These are phyloP conservation scores for Solea senegalensis DNA, from an alignment of 2,113 vertebrate species.

Conservation along the genomic window DNA sequence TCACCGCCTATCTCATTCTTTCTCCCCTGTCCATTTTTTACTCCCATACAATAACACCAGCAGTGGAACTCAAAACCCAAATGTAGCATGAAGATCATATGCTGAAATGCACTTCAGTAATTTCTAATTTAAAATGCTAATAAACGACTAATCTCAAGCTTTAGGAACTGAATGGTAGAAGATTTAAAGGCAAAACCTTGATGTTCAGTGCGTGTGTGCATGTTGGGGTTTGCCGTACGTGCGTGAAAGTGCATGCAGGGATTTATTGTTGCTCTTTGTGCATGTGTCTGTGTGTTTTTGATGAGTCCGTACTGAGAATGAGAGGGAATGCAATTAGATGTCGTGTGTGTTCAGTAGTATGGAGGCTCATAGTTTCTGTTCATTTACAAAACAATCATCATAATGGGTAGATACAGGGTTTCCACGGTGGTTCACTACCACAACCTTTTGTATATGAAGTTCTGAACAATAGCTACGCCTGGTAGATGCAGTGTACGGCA, in stretches of 20 bases:
- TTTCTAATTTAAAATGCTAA: constrained; percentile 20
- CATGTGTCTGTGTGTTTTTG: constrained; percentile 39
- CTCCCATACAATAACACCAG: constrained; percentile 26
- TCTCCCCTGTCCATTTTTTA: constrained; percentile 29
- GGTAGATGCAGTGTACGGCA: too few species aligned
- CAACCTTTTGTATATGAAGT: too few species aligned
- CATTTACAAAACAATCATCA: background rate
- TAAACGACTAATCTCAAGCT: constrained; percentile 3
- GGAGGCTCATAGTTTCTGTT: constrained; percentile 57
- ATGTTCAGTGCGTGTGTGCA: constrained; percentile 6
- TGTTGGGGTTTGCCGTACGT: constrained; percentile 10
- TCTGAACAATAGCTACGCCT: too few species aligned
- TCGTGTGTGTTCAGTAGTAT: background rate
- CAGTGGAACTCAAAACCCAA: constrained; percentile 20
- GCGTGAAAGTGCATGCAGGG: constrained; percentile 23
- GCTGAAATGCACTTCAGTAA: constrained; percentile 16
- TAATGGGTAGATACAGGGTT: too few species aligned
- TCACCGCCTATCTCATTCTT: background rate
- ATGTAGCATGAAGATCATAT: constrained; percentile 8
- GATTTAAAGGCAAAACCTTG: too few species aligned
- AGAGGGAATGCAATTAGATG: constrained; percentile 7
- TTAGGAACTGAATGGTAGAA: too few species aligned
- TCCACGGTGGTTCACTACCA: too few species aligned
- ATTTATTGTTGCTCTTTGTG: constrained; percentile 28
- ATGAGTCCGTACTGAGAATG: constrained; percentile 30